Evolutionary conservation across 1,140 invertebrate genomes (phyloP).

Genomic region (Drosophila erecta): DNA sequence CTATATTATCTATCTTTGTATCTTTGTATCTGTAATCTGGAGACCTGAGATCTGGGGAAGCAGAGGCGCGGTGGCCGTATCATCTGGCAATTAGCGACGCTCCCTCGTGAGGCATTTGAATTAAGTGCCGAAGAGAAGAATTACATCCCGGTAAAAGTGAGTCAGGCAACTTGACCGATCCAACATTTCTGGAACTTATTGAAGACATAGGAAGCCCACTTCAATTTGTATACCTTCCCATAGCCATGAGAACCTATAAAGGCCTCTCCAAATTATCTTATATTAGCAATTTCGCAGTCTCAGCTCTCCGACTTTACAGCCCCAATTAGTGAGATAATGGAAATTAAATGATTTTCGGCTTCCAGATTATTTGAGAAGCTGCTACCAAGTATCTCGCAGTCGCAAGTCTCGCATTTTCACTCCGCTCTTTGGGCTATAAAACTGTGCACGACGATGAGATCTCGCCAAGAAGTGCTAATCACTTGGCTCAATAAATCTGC

Average conservation of each 20-base stretch:
- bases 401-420: slow-evolving; percentile 3
- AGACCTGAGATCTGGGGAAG: neutral
- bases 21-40: slow-evolving; percentile 29
- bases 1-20: slow-evolving; percentile 38
- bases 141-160: slow-evolving; percentile 8
- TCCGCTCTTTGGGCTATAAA: slow-evolving; percentile 39
- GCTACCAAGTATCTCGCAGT: slow-evolving; percentile 4
- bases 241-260: neutral
- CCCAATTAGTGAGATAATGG: slow-evolving; percentile 32
- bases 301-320: slow-evolving; percentile 13
- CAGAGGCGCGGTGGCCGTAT: slow-evolving; percentile 11
- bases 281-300: neutral
- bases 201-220: neutral
- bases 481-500: slow-evolving; percentile 69
- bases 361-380: slow-evolving; percentile 3
- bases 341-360: slow-evolving; percentile 33
- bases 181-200: neutral
- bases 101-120: slow-evolving; percentile 11
- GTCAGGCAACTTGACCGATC: neutral
- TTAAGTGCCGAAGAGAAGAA: slow-evolving; percentile 1
- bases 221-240: neutral
- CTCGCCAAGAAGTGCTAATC: slow-evolving; percentile 76
- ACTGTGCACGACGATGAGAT: slow-evolving; percentile 43
- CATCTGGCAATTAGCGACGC: slow-evolving; percentile 59
- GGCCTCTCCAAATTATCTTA: neutral